phyloP scores from a whole-genome alignment of 2,113 vertebrate species.

The Bos javanicus region DNA sequence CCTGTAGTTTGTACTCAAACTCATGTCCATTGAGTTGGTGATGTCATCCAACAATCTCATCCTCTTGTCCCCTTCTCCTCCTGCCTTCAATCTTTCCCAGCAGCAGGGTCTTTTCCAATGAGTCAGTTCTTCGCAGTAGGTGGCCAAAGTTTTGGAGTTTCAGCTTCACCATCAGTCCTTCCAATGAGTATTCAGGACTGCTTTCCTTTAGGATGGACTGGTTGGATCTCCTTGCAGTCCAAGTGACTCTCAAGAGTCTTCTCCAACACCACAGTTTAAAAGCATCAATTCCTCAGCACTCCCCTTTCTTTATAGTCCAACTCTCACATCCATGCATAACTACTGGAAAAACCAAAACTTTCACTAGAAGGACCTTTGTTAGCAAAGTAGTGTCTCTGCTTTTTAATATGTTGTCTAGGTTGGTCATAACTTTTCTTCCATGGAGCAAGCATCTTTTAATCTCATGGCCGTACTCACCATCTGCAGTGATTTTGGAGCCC shows the following conservation, averaged over 20 bases:
- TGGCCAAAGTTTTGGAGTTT: not conserved
- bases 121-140: not conserved
- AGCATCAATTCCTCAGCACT: not conserved
- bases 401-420: not conserved
- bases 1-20: not conserved
- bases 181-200: not conserved
- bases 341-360: not conserved
- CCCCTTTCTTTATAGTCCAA: not conserved
- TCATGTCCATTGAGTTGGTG: not conserved
- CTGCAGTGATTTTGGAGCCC: not conserved
- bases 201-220: not conserved
- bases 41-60: not conserved
- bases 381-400: not conserved
- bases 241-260: not conserved
- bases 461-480: not conserved
- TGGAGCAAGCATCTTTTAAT: not conserved
- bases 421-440: not conserved
- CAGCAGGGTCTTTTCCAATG: not conserved
- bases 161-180: not conserved
- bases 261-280: not conserved
- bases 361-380: not conserved
- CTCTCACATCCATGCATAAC: not conserved
- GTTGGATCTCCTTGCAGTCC: not conserved
- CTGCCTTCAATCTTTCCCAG: not conserved
- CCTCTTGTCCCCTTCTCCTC: not conserved